Percentiles rank a stretch among this genome's conserved stretches.
Evolutionary conservation across 2,888 invertebrate species (phyloP).

Genomic region (Panzeria rudis): DNA sequence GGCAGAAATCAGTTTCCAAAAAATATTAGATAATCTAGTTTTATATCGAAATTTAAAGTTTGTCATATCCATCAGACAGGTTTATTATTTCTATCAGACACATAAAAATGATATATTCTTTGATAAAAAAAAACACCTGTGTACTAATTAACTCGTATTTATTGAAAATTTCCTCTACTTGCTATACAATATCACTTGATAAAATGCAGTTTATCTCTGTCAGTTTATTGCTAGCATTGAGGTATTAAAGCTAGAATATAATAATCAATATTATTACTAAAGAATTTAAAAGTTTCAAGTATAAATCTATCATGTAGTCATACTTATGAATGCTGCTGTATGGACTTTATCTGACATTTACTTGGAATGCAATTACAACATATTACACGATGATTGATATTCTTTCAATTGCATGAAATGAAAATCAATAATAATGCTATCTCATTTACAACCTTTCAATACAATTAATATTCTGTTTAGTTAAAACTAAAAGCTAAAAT

Average conservation of each 20-base stretch:
- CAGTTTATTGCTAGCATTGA: slow-evolving; percentile 41
- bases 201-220: slow-evolving; percentile 53
- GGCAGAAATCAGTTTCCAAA: too few relatives aligned
- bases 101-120: background rate
- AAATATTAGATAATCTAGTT: too few relatives aligned
- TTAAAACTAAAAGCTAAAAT: background rate
- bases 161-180: slow-evolving; percentile 27
- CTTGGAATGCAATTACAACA: slow-evolving; percentile 48
- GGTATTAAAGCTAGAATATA: slow-evolving; percentile 47
- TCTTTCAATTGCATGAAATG: slow-evolving; percentile 50
- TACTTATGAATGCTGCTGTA: slow-evolving; percentile 1
- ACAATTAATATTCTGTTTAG: slow-evolving; percentile 42
- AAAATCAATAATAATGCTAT: slow-evolving; percentile 61
- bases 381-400: slow-evolving; percentile 65
- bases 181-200: background rate
- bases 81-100: background rate
- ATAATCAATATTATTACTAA: slow-evolving; percentile 23
- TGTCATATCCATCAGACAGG: background rate
- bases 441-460: slow-evolving; percentile 56
- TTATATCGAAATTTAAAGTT: background rate
- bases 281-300: background rate
- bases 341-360: slow-evolving; percentile 50
- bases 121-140: background rate
- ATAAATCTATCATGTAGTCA: slow-evolving; percentile 23
- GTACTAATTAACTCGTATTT: background rate